Conservation (phyloP, 2,888 invertebrate species). For the Shargacucullia verbasci region DNA sequence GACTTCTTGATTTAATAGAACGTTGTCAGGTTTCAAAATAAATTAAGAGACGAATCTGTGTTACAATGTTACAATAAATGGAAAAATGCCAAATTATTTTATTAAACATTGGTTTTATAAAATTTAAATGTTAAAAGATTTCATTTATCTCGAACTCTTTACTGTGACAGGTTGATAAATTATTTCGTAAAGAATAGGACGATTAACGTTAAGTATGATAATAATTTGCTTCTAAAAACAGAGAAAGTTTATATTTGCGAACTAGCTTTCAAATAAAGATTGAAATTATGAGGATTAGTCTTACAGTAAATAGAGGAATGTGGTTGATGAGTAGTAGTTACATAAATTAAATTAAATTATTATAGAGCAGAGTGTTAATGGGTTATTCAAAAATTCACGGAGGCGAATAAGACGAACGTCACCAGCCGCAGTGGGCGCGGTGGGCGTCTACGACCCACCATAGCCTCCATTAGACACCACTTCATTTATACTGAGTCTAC, state of each 20-base stretch:
- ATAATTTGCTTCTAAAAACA: constrained; percentile 10
- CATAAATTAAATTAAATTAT: constrained; percentile 8
- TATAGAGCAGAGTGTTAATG: constrained; percentile 11
- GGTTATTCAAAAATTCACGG: constrained; percentile 28
- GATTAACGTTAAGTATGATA: constrained; percentile 21
- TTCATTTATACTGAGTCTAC: constrained; percentile 74
- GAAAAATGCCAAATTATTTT: constrained; percentile 41
- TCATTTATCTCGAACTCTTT: constrained; percentile 36
- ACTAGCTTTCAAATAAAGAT: constrained; percentile 12
- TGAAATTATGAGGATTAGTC: constrained; percentile 4
- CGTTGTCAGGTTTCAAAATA: constrained; percentile 26
- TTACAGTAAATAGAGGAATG: constrained; percentile 12
- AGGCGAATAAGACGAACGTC: constrained; percentile 32
- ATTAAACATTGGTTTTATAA: constrained; percentile 15
- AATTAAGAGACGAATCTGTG: constrained; percentile 38
- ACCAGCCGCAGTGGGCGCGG: constrained; percentile 52
- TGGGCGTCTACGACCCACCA: constrained; percentile 63
- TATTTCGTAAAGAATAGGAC: constrained; percentile 21
- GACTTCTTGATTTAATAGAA: constrained; percentile 36
- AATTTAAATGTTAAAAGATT: constrained; percentile 29
- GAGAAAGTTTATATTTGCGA: constrained; percentile 4
- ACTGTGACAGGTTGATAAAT: constrained; percentile 30
- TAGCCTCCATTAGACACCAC: constrained; percentile 76
- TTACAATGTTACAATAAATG: constrained; percentile 33
- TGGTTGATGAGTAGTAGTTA: constrained; percentile 13